Percentiles rank a stretch among this genome's conserved stretches.
These are phyloP conservation scores for Tenthredo notha DNA, from an alignment of 2,888 invertebrate species.

Conservation along the genomic window DNA sequence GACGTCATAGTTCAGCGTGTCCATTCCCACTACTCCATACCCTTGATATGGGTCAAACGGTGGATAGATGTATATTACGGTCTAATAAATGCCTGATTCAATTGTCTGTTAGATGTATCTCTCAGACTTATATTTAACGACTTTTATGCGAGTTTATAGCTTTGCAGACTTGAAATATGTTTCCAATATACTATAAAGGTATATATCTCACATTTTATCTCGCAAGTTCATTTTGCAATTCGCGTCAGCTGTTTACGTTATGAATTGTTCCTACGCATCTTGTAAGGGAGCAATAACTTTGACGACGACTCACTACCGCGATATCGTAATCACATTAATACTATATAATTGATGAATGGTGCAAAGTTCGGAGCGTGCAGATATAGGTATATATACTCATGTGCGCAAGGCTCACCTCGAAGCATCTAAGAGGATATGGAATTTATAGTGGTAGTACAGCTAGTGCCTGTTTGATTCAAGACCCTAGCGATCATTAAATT, in stretches of 20 bases:
- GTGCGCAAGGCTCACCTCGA: neutral
- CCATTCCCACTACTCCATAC: neutral
- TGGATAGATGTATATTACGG: conserved; percentile 4
- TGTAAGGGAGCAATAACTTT: conserved; percentile 16
- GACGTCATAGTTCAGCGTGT: conserved; percentile 10
- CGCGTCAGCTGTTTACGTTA: conserved; percentile 4
- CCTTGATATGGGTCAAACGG: conserved; percentile 13
- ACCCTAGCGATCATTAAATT: neutral
- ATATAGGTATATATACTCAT: neutral
- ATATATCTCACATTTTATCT: neutral
- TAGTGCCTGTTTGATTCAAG: neutral
- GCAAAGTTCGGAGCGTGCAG: conserved; percentile 28
- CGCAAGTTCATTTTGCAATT: neutral
- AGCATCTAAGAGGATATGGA: neutral
- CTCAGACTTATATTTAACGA: neutral
- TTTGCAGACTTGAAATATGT: neutral
- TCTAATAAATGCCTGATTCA: neutral
- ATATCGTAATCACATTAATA: conserved; percentile 17
- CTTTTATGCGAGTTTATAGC: neutral
- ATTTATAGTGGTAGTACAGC: conserved; percentile 4
- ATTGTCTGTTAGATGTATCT: neutral
- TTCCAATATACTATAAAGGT: neutral
- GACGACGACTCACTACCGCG: neutral
- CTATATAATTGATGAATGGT: conserved; percentile 7
- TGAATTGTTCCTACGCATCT: neutral